Base-by-base conservation (phyloP, 1,140 invertebrate genomes). In the Drosophila quadrilineata region DNA sequence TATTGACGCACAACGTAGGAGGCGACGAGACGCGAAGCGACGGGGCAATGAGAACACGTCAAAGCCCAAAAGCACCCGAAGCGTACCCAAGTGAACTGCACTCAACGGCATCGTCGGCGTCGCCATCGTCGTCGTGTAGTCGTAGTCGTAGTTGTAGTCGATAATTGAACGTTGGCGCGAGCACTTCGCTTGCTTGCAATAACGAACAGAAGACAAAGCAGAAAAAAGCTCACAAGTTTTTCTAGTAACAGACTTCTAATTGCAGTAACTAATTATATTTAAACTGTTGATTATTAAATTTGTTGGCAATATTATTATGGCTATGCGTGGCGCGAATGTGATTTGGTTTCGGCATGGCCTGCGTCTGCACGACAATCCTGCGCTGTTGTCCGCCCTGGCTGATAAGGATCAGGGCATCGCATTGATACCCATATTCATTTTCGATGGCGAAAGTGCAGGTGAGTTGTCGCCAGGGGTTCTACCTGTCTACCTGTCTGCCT, bases 291-390 rank as follows among this genome's bases (percentile, higher is more conserved):
- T 28, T 45, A 33, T 26, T 8, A 8, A 9, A 31, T 16, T 6
- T 64, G 16, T 40, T 8, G 1, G 14, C 22, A 10, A 10, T 24
- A 9, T 35, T 6, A 54, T 29, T 8, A 85, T 85, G 80, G 29
- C 50, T 3, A 24, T 31, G 16, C 49, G 45, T 21, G 54, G 52
- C 21, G 73, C 84, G 14, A 89, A 89, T 65, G 79, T 88, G 14
- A 75, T 88, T 40, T 95, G 94, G 94, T 95, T 95, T 79, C 91
- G 94, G 0, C 94, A 95, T 89, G 94, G 94, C 2, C 80, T 95
- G 14, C 91, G 94, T 8, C 89, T 95, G 0, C 94, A 95, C 85
- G 94, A 95, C 87, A 95, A 95, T 88, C 94, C 94, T 1, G 92
- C 94, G 0, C 59, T 95, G n/a, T 69, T 92, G 8, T 90, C 91